Evolutionary conservation across 2,797 vertebrate species (phyloP).

Genomic region (Myoxocephalus aenaeus): DNA sequence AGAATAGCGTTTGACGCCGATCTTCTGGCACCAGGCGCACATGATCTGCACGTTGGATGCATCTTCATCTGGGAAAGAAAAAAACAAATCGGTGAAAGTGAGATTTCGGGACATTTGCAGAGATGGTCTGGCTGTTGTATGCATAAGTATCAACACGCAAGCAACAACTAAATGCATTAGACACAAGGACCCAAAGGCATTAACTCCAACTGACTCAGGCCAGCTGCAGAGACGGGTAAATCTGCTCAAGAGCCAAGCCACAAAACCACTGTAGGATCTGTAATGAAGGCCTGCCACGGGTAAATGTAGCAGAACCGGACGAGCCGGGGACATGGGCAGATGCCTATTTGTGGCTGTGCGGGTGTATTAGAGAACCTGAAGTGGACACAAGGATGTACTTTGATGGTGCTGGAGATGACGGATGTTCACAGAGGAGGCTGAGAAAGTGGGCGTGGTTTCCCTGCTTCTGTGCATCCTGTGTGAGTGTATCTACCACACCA

Average conservation of each 20-base stretch:
- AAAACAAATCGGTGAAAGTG: constrained; percentile 13
- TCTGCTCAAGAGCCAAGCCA: constrained; percentile 37
- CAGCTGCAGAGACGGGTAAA: constrained; percentile 45
- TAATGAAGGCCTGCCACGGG: constrained; percentile 50
- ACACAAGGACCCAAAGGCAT: constrained; percentile 37
- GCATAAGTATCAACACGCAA: neutral
- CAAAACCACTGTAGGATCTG: constrained; percentile 56
- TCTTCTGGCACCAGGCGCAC: constrained; percentile 99
- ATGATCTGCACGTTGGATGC: constrained; percentile 98
- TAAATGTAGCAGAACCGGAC: constrained; percentile 35
- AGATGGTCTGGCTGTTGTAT: neutral
- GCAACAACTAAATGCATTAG: constrained; percentile 34
- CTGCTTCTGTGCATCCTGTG: neutral
- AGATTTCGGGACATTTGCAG: neutral
- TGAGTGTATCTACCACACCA: neutral
- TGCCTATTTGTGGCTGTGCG: constrained; percentile 36
- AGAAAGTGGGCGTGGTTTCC: neutral
- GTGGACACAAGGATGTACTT: constrained; percentile 25
- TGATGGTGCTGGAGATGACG: constrained; percentile 16
- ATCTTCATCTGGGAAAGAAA: constrained; percentile 90
- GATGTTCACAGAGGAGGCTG: constrained; percentile 13
- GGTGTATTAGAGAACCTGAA: constrained; percentile 30
- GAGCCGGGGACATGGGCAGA: constrained; percentile 36
- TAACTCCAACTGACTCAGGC: constrained; percentile 51
- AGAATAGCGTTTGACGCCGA: constrained; percentile 98